These are phyloP conservation scores for Rhamnusium bicolor DNA, from an alignment of 2,888 invertebrate genomes.

Conservation along the genomic window DNA sequence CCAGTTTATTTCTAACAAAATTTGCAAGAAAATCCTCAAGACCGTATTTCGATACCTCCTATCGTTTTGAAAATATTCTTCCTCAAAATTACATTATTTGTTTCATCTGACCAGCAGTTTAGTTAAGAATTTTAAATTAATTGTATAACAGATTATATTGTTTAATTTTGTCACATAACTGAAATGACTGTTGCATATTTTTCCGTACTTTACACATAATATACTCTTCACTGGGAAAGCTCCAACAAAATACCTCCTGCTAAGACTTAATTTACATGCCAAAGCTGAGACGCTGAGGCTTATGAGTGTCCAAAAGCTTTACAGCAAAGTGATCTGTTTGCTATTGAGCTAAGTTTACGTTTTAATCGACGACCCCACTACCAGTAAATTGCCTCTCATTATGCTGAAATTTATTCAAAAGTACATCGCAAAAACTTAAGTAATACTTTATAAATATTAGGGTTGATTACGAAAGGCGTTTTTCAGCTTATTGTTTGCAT, in stretches of 20 bases:
- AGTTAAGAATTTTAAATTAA: no score
- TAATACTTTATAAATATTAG: background rate
- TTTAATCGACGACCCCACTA: background rate
- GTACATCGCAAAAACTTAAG: background rate
- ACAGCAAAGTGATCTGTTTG: background rate
- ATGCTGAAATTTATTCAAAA: background rate
- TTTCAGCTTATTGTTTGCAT: background rate
- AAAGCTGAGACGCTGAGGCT: constrained; percentile 9
- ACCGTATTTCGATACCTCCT: no score
- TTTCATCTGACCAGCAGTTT: background rate
- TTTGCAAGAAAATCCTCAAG: no score
- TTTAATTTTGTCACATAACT: background rate
- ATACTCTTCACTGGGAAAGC: background rate
- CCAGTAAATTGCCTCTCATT: background rate
- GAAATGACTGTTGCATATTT: background rate
- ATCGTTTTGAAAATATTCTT: no score
- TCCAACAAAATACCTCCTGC: background rate
- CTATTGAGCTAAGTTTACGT: background rate
- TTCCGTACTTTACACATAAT: background rate
- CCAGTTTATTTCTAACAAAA: no score
- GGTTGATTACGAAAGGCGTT: background rate
- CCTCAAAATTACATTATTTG: no score
- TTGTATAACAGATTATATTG: no score
- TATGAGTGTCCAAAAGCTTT: constrained; percentile 15
- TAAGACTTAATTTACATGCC: constrained; percentile 11